A percentile compares a stretch with the other conserved stretches of the same genome.
Conservation (phyloP, 2,888 invertebrate genomes). For the Cremastinae sp. region DNA sequence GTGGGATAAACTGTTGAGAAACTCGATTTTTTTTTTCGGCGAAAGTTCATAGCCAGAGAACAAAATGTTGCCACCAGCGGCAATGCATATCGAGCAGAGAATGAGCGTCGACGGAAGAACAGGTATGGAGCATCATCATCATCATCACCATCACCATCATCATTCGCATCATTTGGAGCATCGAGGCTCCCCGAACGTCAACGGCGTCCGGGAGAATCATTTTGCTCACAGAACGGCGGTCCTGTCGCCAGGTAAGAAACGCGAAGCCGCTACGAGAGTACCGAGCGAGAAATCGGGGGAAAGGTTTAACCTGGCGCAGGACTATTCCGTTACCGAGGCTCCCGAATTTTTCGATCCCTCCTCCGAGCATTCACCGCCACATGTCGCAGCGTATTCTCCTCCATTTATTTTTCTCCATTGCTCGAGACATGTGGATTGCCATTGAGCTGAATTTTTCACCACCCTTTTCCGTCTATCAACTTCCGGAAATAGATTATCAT, state of each 20-base stretch:
- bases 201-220: conserved; percentile 63
- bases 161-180: conserved; percentile 66
- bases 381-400: conserved; percentile 36
- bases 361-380: conserved; percentile 27
- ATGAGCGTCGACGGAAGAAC: conserved; percentile 65
- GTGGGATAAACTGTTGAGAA: not conserved
- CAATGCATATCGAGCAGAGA: conserved; percentile 71
- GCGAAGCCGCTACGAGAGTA: not conserved
- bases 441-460: not conserved
- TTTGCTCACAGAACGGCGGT: conserved; percentile 65
- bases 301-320: not conserved
- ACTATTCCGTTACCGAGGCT: not conserved
- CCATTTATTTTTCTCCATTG: conserved; percentile 1
- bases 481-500: too few species aligned
- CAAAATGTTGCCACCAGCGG: conserved; percentile 69
- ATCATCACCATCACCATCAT: conserved; percentile 66
- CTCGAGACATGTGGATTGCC: not conserved
- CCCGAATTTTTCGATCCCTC: not conserved
- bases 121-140: conserved; percentile 68
- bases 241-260: conserved; percentile 68
- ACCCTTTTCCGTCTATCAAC: not conserved
- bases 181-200: conserved; percentile 61
- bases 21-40: not conserved
- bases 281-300: not conserved
- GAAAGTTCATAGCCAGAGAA: conserved; percentile 1